Base-by-base conservation (phyloP, 2,113 vertebrate genomes). In the Epinephelus fuscoguttatus region DNA sequence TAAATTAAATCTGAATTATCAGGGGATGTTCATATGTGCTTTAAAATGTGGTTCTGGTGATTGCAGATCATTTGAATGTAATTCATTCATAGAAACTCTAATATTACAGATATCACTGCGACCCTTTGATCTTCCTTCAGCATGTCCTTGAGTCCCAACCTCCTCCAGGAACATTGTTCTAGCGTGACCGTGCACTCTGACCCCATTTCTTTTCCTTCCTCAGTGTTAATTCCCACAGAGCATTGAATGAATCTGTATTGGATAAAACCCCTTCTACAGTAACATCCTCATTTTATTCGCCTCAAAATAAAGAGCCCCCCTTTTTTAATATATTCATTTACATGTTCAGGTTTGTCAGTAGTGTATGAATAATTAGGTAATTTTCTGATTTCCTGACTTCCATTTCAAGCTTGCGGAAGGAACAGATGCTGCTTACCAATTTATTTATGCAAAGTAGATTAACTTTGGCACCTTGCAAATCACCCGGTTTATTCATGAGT, bases 371-470 rank as follows among this genome's bases (percentile, higher is more conserved):
- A 82, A 85, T 84, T 49, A 75, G 30, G 11, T 33, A 45, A 80
- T 84, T 84, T 80, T 82, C 80, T 53, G 80, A 90, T 83, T 89
- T 85, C 68, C 71, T 66, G 57, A 82, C 78, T 87, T 75, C 45
- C 52, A 71, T 75, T 87, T 64, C 27, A 76, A 62, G 70, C 75
- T 30, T 52, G 37, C 68, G 4, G 40, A 82, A 80, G 71, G 74
- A 89, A 30, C 60, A 87, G 85, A 91, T 88, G 79, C 61, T 62
- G 60, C 67, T 87, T 81, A 77, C 79, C 75, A 81, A 84, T 91
- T 85, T 89, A 88, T 91, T 85, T 85, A 91, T 91, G 92, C 84
- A 89, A 90, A 92, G 88, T 61, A 91, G 88, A 92, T 91, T 91
- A 88, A 90, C 77, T 85, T 85, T 59, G 84, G 86, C 86, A 92